Conservation (phyloP, 2,797 vertebrate species). For the Antennarius maculatus region DNA sequence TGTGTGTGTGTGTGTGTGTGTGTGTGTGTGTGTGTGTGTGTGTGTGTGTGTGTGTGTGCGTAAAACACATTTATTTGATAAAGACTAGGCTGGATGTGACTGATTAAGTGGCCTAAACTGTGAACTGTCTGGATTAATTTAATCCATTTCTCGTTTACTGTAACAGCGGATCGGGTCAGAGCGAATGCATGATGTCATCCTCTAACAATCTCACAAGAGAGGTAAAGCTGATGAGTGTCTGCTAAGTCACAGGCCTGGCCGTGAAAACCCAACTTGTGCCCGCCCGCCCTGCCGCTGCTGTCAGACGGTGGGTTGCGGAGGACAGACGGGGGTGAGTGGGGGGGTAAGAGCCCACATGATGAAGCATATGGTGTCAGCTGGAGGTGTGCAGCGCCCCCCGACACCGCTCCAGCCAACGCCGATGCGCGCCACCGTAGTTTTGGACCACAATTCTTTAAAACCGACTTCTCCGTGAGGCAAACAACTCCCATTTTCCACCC, state of each 20-base stretch:
- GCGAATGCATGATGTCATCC: constrained; percentile 75
- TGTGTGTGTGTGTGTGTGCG: not conserved
- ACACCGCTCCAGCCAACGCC: not conserved
- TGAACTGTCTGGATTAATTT: constrained; percentile 23
- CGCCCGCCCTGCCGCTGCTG: constrained; percentile 20
- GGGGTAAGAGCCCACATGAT: constrained; percentile 18
- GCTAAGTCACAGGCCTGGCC: constrained; percentile 29
- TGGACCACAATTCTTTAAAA: constrained; percentile 1
- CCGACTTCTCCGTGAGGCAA: constrained; percentile 1
- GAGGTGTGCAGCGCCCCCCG: constrained; percentile 25
- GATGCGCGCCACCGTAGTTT: constrained; percentile 16
- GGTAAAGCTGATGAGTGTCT: constrained; percentile 34
- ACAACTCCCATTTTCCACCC: not conserved
- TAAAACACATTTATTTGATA: too few species aligned
- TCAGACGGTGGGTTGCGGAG: constrained; percentile 4
- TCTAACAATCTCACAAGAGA: constrained; percentile 46
- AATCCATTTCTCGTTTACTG: constrained; percentile 17
- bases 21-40: too few species aligned
- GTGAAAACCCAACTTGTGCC: not conserved
- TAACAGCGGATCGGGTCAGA: constrained; percentile 31
- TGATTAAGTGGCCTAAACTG: too few species aligned
- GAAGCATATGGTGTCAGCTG: constrained; percentile 49
- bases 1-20: constrained; percentile 6
- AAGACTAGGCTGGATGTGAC: too few species aligned
- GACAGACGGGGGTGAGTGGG: constrained; percentile 26